These are phyloP conservation scores for Julus scandinavius DNA, from an alignment of 2,888 invertebrate genomes.

Conservation along the genomic window DNA sequence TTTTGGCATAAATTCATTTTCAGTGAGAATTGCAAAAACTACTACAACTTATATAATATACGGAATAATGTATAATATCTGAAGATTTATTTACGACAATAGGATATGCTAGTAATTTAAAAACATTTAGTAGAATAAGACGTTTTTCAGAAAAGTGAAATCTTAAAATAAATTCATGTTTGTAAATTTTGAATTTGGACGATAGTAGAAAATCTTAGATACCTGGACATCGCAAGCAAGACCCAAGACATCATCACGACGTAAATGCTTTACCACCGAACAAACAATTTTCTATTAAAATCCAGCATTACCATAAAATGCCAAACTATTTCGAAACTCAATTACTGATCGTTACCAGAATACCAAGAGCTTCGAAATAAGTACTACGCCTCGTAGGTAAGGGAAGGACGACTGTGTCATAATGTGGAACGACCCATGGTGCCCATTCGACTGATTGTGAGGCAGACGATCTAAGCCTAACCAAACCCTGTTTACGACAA, in stretches of 20 bases:
- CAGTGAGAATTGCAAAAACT: no score
- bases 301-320: neutral
- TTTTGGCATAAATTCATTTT: no score
- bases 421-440: neutral
- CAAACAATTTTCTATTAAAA: neutral
- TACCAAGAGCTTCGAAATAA: neutral
- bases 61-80: no score
- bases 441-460: neutral
- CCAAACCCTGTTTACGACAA: slow-evolving; percentile 34
- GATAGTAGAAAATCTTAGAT: neutral
- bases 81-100: no score
- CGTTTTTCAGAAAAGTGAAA: no score
- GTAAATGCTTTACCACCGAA: neutral
- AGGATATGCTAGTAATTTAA: no score
- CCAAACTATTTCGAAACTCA: neutral
- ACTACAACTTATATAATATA: no score
- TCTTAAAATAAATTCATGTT: no score
- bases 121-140: no score
- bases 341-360: neutral
- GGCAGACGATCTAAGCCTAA: neutral
- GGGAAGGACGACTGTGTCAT: neutral
- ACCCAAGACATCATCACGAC: neutral
- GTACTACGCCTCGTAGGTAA: neutral
- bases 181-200: no score
- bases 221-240: neutral